Evolutionary conservation across 1,140 invertebrate species (phyloP).

Genomic region (Atta colombica): DNA sequence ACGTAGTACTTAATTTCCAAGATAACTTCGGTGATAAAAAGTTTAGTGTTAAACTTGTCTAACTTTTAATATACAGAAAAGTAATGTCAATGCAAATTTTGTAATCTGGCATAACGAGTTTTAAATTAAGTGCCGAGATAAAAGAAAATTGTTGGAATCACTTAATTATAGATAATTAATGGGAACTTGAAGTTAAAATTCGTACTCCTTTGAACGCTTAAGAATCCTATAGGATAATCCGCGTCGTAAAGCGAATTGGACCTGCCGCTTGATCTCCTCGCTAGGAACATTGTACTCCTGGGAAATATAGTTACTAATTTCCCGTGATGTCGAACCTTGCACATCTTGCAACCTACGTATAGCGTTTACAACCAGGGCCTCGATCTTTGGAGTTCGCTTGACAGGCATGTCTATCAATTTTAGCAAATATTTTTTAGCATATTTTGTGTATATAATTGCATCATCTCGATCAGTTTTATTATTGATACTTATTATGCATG

Average conservation of each 20-base stretch:
- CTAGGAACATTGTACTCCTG: constrained; percentile 79
- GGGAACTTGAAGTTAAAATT: background rate
- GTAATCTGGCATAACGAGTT: background rate
- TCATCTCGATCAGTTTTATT: constrained; percentile 25
- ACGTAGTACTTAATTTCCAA: background rate
- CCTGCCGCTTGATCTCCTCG: constrained; percentile 74
- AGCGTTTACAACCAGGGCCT: constrained; percentile 81
- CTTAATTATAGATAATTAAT: background rate
- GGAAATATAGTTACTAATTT: constrained; percentile 83
- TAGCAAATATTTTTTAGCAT: constrained; percentile 4
- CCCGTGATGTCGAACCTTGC: constrained; percentile 81
- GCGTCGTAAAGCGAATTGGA: constrained; percentile 79
- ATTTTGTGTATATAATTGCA: background rate
- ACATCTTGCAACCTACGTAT: constrained; percentile 80
- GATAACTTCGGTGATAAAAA: background rate
- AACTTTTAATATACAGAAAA: background rate
- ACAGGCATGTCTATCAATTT: constrained; percentile 41
- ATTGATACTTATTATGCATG: background rate
- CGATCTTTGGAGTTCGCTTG: constrained; percentile 77
- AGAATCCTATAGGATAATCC: constrained; percentile 82
- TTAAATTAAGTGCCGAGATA: background rate
- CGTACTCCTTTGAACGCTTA: constrained; percentile 74
- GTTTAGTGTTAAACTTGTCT: background rate
- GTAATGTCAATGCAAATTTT: background rate
- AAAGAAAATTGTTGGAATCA: background rate